These are phyloP conservation scores for Perca schrenkii DNA, from an alignment of 2,113 vertebrate species.

Conservation along the genomic window DNA sequence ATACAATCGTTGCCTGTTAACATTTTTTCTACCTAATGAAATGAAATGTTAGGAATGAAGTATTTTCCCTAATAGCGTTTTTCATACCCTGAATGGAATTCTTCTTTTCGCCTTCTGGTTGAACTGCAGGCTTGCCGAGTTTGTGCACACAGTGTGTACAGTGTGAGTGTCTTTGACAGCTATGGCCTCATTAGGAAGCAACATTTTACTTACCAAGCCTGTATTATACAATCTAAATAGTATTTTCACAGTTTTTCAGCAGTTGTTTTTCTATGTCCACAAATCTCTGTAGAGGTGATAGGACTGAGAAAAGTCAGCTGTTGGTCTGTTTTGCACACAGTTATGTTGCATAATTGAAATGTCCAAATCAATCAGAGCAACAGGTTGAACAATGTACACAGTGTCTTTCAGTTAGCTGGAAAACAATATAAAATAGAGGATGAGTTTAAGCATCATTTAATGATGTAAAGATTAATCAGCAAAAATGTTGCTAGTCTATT, in stretches of 20 bases:
- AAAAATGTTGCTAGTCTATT: too few species aligned
- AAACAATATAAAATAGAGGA: not conserved
- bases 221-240: not conserved
- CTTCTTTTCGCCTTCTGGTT: not conserved
- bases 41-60: conserved; percentile 11
- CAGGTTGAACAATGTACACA: not conserved
- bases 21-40: conserved; percentile 24
- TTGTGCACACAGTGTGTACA: not conserved
- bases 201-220: not conserved
- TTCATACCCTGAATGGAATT: not conserved
- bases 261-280: not conserved
- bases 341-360: not conserved
- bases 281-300: not conserved
- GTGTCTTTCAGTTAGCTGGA: not conserved
- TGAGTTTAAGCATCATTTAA: not conserved
- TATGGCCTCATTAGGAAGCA: not conserved
- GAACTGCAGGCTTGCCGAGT: conserved; percentile 6
- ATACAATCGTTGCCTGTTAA: conserved; percentile 11
- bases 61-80: not conserved
- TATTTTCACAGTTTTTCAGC: not conserved
- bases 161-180: not conserved
- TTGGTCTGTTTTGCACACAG: not conserved
- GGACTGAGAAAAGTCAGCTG: not conserved
- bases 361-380: not conserved
- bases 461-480: not conserved